These are phyloP conservation scores for Omphaloscelis lunosa DNA, from an alignment of 2,888 invertebrate genomes.

Conservation along the genomic window DNA sequence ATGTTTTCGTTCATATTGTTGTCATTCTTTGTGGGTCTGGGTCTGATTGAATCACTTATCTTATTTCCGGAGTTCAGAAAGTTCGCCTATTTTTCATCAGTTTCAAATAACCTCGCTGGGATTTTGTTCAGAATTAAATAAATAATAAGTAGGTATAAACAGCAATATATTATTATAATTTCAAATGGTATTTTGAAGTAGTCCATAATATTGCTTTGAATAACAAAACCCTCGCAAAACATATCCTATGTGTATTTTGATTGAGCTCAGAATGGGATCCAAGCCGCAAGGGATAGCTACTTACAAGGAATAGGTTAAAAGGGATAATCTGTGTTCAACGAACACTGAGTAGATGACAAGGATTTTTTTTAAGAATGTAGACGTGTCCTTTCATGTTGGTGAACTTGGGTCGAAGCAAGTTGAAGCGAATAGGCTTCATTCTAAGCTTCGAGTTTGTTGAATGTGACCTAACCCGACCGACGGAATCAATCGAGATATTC, in stretches of 20 bases:
- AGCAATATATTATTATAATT: conserved; percentile 4
- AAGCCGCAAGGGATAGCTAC: conserved; percentile 27
- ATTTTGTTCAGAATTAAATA: conserved; percentile 14
- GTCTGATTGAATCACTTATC: conserved; percentile 55
- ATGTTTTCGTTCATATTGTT: conserved; percentile 41
- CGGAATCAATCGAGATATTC: conserved; percentile 9
- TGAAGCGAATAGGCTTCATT: background rate
- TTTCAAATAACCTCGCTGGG: conserved; percentile 14
- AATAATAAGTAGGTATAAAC: too few species aligned
- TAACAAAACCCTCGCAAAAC: conserved; percentile 5
- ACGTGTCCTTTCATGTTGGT: conserved; percentile 2
- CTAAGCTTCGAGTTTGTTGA: background rate
- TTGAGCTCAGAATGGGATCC: conserved; percentile 7
- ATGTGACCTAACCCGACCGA: background rate
- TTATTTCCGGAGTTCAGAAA: conserved; percentile 24
- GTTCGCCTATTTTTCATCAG: conserved; percentile 45
- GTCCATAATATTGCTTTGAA: conserved; percentile 6
- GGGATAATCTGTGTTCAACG: conserved; percentile 41
- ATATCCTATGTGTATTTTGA: conserved; percentile 16
- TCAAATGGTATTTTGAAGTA: background rate
- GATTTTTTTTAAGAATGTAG: conserved; percentile 26
- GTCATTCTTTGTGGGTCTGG: conserved; percentile 38
- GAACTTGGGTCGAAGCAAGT: conserved; percentile 5
- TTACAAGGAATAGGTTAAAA: conserved; percentile 29
- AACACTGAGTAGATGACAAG: conserved; percentile 18